These are phyloP conservation scores for Anadara kagoshimensis DNA, from an alignment of 1,140 invertebrate species.

Conservation along the genomic window DNA sequence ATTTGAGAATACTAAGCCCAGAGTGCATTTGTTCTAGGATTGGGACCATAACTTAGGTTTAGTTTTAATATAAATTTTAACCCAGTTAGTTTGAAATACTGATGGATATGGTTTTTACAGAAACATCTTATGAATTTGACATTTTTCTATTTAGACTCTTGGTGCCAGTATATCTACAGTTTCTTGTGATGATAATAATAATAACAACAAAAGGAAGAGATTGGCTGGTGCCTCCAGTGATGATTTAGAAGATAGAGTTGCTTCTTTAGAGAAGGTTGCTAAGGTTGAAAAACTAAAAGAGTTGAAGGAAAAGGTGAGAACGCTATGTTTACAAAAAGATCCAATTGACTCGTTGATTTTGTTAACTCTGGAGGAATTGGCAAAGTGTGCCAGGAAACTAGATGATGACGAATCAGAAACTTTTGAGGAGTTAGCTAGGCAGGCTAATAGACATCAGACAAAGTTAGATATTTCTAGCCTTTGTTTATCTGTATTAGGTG, in stretches of 20 bases:
- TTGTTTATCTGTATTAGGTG: conserved; percentile 26
- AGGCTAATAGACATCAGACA: conserved; percentile 19
- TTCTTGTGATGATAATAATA: too few relatives aligned
- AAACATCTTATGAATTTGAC: too few relatives aligned
- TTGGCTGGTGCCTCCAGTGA: too few relatives aligned
- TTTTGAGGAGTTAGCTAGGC: conserved; percentile 32
- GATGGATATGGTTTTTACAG: too few relatives aligned
- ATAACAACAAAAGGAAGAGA: too few relatives aligned
- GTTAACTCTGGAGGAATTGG: conserved; percentile 22
- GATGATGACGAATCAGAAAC: conserved; percentile 24
- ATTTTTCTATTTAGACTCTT: too few relatives aligned
- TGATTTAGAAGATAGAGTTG: conserved; percentile 13
- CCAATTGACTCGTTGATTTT: conserved; percentile 24
- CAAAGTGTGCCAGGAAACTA: conserved; percentile 10
- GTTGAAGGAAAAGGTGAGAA: conserved; percentile 36
- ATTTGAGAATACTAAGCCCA: too few relatives aligned
- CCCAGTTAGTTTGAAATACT: too few relatives aligned
- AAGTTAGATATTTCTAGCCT: conserved; percentile 31
- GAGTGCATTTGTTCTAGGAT: too few relatives aligned
- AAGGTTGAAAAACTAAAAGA: conserved; percentile 9
- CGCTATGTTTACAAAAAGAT: conserved; percentile 24
- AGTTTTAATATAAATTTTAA: too few relatives aligned
- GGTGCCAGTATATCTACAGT: too few relatives aligned
- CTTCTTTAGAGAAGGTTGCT: conserved; percentile 3
- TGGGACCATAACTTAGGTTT: too few relatives aligned